Conservation (phyloP, 2,113 vertebrate genomes). For the Crotalus horridus region DNA sequence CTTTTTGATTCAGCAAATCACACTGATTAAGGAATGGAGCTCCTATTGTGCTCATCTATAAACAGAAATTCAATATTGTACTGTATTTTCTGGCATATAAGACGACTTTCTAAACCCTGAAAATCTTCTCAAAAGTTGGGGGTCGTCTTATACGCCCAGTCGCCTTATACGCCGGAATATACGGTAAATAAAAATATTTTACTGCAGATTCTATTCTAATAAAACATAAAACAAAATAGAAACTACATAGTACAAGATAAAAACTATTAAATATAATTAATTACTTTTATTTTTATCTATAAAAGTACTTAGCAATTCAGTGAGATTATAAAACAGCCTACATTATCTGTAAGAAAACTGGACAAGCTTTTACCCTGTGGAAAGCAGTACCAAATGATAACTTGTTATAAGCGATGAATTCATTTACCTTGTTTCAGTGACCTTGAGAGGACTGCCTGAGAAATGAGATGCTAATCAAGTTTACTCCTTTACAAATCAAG, state of each 20-base stretch:
- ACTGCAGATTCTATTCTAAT: too few relatives aligned
- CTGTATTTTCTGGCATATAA: too few relatives aligned
- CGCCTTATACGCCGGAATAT: too few relatives aligned
- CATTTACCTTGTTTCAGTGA: background rate
- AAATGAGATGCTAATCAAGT: background rate
- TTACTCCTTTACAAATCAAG: background rate
- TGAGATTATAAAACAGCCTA: background rate
- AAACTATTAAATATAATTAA: background rate
- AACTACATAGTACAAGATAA: background rate
- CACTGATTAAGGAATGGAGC: too few relatives aligned
- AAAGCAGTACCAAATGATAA: background rate
- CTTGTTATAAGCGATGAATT: background rate
- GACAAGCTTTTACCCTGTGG: background rate
- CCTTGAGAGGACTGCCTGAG: background rate
- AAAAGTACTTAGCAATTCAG: background rate
- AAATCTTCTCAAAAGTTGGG: too few relatives aligned
- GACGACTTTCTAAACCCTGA: too few relatives aligned
- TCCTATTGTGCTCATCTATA: too few relatives aligned
- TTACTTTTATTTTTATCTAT: background rate
- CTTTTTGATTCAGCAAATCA: too few relatives aligned
- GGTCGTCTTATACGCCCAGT: too few relatives aligned
- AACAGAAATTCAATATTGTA: too few relatives aligned
- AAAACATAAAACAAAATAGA: background rate
- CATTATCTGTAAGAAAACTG: background rate
- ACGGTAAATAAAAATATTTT: background rate